Evolutionary conservation across 2,888 invertebrate species (phyloP), one percentile per base, ranked within the genome.

Genomic region (Eilema griseolum): DNA sequence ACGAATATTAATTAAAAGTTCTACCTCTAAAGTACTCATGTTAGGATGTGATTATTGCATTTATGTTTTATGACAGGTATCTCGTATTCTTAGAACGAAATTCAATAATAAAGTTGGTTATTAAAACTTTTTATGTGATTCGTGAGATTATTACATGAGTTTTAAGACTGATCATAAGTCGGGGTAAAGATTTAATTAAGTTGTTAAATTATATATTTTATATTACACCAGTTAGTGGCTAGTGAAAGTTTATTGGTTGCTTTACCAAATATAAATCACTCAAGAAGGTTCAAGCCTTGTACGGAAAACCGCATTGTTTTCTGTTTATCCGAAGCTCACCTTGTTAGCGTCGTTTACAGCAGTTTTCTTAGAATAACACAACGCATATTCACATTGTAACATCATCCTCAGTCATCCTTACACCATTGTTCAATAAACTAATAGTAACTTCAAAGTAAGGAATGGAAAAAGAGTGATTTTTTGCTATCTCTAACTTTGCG

Each of bases 1-100:
- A 63, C 12, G 33, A 37, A 69, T 57, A 72, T 68, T 70, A 73
- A 75, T 77, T 75, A 73, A 31, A 60, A 67, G 8, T 63, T 20
- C 3, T 0, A 23, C 26, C 37, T n/a, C 28, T 3, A 23, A 52
- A 74, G 64, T 31, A 63, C 61, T 20, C 33, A 33, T 23, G 60
- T 41, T 61, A 24, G 28, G 52, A 41, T 41, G 28, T 31, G 14
- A 41, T 61, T 59, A 67, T 66, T 59, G 14, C 60, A 59, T 56
- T 78, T 67, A 71, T 69, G 20, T 76, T 71, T 71, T 46, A 61
- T 56, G 65, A 16, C 10, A 26, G 24, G n/a, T 33, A 70, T 66
- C 16, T 66, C 26, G 12, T 52, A 66, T 64, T 56, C 70, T 61
- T 46, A 65, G 60, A 67, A 71, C 66, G 67, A 24, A 67, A 73